A percentile compares a stretch with the other conserved stretches of the same genome.
These are phyloP conservation scores for Scolopax mira DNA, from an alignment of 2,113 vertebrate genomes.

Conservation along the genomic window DNA sequence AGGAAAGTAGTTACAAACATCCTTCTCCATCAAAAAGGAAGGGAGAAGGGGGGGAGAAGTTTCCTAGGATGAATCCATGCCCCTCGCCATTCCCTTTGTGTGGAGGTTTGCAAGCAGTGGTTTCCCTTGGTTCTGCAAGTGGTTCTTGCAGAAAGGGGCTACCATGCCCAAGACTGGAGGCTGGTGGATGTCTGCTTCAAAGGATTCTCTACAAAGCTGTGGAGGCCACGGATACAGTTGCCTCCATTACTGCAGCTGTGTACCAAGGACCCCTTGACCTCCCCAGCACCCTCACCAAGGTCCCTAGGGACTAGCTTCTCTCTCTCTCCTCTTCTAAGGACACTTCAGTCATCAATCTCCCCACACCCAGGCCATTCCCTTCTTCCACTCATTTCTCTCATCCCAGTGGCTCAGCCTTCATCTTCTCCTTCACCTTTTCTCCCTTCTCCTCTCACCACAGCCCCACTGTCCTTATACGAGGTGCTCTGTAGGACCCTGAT, in stretches of 20 bases:
- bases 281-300: background rate
- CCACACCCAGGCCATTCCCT: background rate
- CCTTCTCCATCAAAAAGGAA: background rate
- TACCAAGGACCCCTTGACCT: background rate
- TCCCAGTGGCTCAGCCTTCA: background rate
- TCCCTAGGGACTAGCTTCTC: background rate
- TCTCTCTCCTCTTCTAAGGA: background rate
- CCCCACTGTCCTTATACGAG: background rate
- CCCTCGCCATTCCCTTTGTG: background rate
- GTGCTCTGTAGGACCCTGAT: background rate
- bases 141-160: background rate
- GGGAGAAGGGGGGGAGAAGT: background rate
- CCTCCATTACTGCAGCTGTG: fast-evolving
- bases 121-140: background rate
- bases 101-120: background rate
- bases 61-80: background rate
- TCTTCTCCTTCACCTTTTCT: background rate
- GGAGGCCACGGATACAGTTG: background rate
- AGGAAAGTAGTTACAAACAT: conserved; percentile 10
- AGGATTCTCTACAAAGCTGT: background rate
- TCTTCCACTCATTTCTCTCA: fast-evolving
- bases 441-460: background rate
- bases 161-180: background rate
- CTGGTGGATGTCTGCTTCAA: background rate
- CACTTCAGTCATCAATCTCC: background rate